phyloP scores from a whole-genome alignment of 2,888 invertebrate species.

The Cyclophora punctaria region DNA sequence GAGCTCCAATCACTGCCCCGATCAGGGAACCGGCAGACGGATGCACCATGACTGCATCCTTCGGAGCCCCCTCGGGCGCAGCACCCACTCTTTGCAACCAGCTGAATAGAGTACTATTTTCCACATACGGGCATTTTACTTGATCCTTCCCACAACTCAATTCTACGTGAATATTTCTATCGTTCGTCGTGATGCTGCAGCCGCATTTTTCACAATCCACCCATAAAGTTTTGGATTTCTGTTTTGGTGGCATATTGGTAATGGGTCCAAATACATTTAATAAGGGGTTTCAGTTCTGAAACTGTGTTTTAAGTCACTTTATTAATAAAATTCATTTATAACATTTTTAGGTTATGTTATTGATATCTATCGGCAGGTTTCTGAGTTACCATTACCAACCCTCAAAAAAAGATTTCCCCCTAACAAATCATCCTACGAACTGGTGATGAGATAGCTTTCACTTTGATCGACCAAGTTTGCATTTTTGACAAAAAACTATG shows the following conservation, averaged over 20 bases:
- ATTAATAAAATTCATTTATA: too few relatives aligned
- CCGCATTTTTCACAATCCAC: conserved; percentile 78
- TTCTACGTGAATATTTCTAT: conserved; percentile 70
- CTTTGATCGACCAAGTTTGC: too few relatives aligned
- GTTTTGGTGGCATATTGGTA: conserved; percentile 54
- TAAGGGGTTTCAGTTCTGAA: too few relatives aligned
- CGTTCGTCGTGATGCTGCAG: conserved; percentile 73
- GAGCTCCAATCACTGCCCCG: conserved; percentile 57
- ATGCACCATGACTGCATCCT: conserved; percentile 55
- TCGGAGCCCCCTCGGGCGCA: conserved; percentile 51
- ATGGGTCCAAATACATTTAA: too few relatives aligned
- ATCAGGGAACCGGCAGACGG: conserved; percentile 55
- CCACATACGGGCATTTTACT: conserved; percentile 60
- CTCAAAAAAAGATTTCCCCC: too few relatives aligned
- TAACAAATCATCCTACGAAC: too few relatives aligned
- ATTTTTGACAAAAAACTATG: too few relatives aligned
- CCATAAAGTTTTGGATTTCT: conserved; percentile 74
- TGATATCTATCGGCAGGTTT: too few relatives aligned
- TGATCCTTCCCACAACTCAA: conserved; percentile 68
- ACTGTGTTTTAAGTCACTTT: too few relatives aligned
- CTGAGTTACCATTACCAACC: too few relatives aligned
- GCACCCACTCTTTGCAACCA: conserved; percentile 55
- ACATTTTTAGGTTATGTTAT: too few relatives aligned
- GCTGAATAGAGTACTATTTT: conserved; percentile 40
- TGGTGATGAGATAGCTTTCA: too few relatives aligned